Evolutionary conservation across 2,888 invertebrate genomes (phyloP), one percentile per base, ranked within the genome.

Genomic region (Scelioninae gen. 1): DNA sequence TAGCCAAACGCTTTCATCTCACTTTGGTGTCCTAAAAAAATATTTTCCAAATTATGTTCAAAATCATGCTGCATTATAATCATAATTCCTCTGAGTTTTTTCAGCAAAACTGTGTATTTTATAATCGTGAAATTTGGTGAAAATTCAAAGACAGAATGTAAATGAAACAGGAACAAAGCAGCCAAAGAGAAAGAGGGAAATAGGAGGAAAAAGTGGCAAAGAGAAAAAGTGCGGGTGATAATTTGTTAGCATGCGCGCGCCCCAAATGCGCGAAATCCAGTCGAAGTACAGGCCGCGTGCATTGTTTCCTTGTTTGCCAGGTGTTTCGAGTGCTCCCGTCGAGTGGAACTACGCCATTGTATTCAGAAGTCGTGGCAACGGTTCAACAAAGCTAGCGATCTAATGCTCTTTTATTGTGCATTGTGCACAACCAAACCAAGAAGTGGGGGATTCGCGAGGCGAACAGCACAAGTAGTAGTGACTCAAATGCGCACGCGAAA

Each of bases 391-490:
- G 91, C 90, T 90, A 87, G 86, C 91, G 90, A 92, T 91, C 92
- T 92, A 92, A 92, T 92, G 92, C 92, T 92, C 92, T 92, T 92
- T 92, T 92, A 92, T 92, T 91, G 92, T 91, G 88, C 91, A 92
- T 92, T 92, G 92, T 92, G 88, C 86, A 85, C 81, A 82, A 78
- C 80, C 78, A 84, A 85, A 82, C 82, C 77, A 68, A 80, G 74
- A 82, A 75, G 56, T n/a, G n/a, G n/a, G n/a, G n/a, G n/a, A n/a
- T n/a, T n/a, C n/a, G n/a, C n/a, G n/a, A n/a, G n/a, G n/a, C n/a
- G n/a, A n/a, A n/a, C n/a, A n/a, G n/a, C n/a, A n/a, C 56, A 78
- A 71, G 65, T 72, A 78, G 63, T 60, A 60, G 72, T 60, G 16
- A 56, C 38, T 63, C 71, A 83, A 84, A 82, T 71, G 82, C 84